These are phyloP conservation scores for Neogale vison DNA, from an alignment of 2,113 vertebrate species.

Conservation along the genomic window DNA sequence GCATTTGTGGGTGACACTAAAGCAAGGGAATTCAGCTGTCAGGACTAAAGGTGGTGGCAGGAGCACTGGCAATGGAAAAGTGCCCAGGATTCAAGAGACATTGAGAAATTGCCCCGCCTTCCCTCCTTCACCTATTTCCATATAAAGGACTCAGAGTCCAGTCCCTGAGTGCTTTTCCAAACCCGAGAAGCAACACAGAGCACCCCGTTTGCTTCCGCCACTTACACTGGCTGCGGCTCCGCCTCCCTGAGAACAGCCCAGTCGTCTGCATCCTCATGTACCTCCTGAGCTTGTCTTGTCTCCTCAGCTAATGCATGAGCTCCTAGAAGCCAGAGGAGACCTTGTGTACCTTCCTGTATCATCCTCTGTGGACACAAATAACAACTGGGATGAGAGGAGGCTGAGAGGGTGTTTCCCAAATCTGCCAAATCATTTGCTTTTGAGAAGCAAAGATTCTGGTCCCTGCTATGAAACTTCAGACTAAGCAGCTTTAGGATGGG, in stretches of 20 bases:
- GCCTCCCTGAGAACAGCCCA: not conserved
- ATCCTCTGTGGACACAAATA: not conserved
- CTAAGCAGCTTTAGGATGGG: not conserved
- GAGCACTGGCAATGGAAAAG: not conserved
- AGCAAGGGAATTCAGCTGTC: not conserved
- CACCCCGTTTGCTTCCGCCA: not conserved
- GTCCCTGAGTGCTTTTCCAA: not conserved
- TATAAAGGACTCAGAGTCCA: not conserved
- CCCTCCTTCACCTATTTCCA: not conserved
- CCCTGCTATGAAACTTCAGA: not conserved
- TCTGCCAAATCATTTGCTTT: not conserved
- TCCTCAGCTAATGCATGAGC: not conserved
- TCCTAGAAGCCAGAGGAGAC: not conserved
- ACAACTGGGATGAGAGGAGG: not conserved
- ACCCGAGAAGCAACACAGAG: not conserved
- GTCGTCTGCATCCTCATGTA: not conserved
- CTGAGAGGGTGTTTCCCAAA: not conserved
- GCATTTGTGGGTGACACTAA: not conserved
- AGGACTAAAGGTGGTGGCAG: not conserved
- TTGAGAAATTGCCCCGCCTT: not conserved
- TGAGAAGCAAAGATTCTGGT: not conserved
- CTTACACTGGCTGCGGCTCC: not conserved
- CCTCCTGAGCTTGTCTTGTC: not conserved
- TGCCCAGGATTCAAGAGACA: not conserved
- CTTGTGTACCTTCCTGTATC: not conserved